Percentiles rank a stretch among this genome's conserved stretches.
phyloP scores from a whole-genome alignment of 2,888 invertebrate species.

The Phengaris alcon region DNA sequence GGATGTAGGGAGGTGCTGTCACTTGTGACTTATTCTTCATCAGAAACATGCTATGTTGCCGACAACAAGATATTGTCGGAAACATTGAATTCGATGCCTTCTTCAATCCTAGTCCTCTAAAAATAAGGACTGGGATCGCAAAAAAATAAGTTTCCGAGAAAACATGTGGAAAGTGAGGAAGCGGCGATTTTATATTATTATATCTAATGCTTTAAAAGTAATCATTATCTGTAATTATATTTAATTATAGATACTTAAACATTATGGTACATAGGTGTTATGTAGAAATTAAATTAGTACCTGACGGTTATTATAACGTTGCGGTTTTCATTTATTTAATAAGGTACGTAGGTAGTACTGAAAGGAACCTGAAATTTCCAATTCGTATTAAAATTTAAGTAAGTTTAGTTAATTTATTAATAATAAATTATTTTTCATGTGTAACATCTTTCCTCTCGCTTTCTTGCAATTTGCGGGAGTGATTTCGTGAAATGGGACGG shows the following conservation, averaged over 20 bases:
- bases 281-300: neutral
- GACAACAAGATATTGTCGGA: too few species aligned
- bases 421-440: too few species aligned
- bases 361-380: neutral
- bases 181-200: neutral
- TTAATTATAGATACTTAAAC: neutral
- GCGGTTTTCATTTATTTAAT: neutral
- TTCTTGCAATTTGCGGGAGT: too few species aligned
- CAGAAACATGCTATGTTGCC: too few species aligned
- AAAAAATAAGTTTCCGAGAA: neutral
- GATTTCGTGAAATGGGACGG: too few species aligned
- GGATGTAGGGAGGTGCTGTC: constrained; percentile 31
- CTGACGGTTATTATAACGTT: neutral
- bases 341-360: neutral
- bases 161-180: neutral
- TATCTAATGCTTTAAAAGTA: neutral
- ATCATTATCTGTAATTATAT: neutral
- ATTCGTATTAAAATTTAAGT: neutral
- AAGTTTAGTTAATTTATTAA: too few species aligned
- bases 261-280: neutral
- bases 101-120: too few species aligned
- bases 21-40: constrained; percentile 23
- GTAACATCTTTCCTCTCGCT: too few species aligned
- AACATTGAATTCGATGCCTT: too few species aligned
- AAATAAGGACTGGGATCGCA: too few species aligned